These are phyloP conservation scores for Mola mola DNA, from an alignment of 2,113 vertebrate genomes.

Conservation along the genomic window DNA sequence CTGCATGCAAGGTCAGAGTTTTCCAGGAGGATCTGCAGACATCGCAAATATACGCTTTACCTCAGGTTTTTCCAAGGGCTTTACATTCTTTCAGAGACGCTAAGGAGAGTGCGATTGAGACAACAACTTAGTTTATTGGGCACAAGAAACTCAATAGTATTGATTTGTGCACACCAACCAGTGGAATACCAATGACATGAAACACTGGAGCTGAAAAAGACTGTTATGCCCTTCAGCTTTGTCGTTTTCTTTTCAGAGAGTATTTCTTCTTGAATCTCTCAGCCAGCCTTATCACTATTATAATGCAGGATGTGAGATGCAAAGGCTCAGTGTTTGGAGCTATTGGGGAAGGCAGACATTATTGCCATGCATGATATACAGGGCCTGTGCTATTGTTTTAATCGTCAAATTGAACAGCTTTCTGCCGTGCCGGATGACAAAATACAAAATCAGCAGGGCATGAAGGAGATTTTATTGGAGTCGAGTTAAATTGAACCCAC, in stretches of 20 bases:
- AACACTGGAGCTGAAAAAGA: constrained; percentile 63
- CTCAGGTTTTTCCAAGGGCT: constrained; percentile 38
- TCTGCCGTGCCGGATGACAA: constrained; percentile 5
- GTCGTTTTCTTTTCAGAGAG: not conserved
- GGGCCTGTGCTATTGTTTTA: constrained; percentile 8
- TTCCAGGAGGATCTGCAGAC: constrained; percentile 3
- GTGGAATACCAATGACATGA: constrained; percentile 77
- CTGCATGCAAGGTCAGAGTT: constrained; percentile 15
- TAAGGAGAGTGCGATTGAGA: constrained; percentile 80
- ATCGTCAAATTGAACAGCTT: constrained; percentile 7
- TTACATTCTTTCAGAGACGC: constrained; percentile 52
- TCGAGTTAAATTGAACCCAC: constrained; percentile 16
- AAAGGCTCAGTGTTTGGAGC: constrained; percentile 7
- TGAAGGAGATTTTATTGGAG: constrained; percentile 30
- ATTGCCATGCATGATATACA: not conserved
- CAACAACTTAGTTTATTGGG: constrained; percentile 82
- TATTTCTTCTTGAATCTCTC: constrained; percentile 14
- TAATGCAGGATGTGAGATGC: constrained; percentile 24
- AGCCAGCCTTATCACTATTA: constrained; percentile 15
- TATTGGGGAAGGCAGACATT: not conserved
- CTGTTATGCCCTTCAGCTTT: constrained; percentile 52
- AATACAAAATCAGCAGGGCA: constrained; percentile 1
- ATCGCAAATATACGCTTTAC: constrained; percentile 24
- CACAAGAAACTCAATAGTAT: constrained; percentile 74
- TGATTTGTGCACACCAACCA: constrained; percentile 62